phyloP scores from a whole-genome alignment of 2,113 vertebrate genomes.

The Alectura lathami region DNA sequence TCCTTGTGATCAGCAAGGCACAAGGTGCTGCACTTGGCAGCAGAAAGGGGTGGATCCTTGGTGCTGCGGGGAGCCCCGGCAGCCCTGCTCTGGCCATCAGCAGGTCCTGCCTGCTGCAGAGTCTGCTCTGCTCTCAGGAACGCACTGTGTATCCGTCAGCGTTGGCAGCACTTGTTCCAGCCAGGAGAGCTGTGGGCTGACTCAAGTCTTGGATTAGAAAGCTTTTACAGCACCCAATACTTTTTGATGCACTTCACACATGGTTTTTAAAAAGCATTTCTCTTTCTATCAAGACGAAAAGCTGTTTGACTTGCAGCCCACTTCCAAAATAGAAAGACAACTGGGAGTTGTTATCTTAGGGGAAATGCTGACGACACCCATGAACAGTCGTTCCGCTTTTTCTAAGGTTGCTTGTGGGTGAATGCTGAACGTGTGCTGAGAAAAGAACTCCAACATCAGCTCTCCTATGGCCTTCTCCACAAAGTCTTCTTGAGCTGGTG shows the following conservation, averaged over 20 bases:
- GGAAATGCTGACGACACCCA: background rate
- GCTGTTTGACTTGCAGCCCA: slow-evolving; percentile 8
- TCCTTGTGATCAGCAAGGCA: background rate
- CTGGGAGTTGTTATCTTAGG: background rate
- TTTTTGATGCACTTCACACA: background rate
- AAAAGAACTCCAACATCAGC: background rate
- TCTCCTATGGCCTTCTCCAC: background rate
- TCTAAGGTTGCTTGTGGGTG: background rate
- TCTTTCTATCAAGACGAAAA: background rate
- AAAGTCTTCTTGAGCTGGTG: background rate
- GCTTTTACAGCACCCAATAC: background rate
- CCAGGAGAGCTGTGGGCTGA: background rate
- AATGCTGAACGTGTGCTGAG: background rate
- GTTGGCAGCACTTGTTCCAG: background rate
- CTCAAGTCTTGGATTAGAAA: background rate
- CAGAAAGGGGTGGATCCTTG: background rate
- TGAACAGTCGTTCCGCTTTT: background rate
- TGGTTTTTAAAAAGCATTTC: background rate
- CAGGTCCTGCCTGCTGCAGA: background rate
- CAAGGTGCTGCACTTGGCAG: background rate
- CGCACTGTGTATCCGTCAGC: background rate
- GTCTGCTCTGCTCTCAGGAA: background rate
- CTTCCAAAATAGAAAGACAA: background rate
- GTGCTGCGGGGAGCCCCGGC: background rate
- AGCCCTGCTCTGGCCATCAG: background rate